Percentiles rank a stretch among this genome's conserved stretches.
phyloP scores from a whole-genome alignment of 2,797 vertebrate genomes.

The Macroramphosus scolopax region DNA sequence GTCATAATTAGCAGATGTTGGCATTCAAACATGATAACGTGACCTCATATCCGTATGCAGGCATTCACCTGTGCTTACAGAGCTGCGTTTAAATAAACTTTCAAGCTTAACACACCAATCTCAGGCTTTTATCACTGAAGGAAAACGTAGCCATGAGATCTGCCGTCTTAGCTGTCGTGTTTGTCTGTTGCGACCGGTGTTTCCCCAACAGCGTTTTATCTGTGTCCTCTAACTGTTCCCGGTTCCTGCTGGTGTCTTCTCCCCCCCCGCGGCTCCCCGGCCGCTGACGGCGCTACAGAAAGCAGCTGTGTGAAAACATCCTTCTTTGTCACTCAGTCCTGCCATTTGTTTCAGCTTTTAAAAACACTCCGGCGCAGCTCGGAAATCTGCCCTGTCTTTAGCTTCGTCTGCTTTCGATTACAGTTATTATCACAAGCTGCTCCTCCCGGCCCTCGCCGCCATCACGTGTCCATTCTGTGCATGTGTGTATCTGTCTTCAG shows the following conservation, averaged over 20 bases:
- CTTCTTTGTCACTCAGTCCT: conserved; percentile 55
- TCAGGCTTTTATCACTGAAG: too few relatives aligned
- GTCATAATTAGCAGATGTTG: too few relatives aligned
- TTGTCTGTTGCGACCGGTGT: conserved; percentile 27
- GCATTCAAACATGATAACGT: not conserved
- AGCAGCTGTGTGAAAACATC: conserved; percentile 69
- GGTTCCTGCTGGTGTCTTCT: conserved; percentile 53
- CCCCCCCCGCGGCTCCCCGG: conserved; percentile 38
- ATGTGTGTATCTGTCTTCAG: conserved; percentile 40
- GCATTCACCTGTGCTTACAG: too few relatives aligned
- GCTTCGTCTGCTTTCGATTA: conserved; percentile 72
- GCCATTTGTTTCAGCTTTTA: conserved; percentile 53
- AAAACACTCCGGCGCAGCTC: conserved; percentile 61
- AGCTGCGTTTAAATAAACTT: too few relatives aligned
- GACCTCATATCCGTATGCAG: too few relatives aligned
- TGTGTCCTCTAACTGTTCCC: conserved; percentile 40
- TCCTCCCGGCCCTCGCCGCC: conserved; percentile 50
- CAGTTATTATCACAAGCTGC: conserved; percentile 77
- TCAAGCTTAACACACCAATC: too few relatives aligned
- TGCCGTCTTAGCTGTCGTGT: conserved; percentile 18
- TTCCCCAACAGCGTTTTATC: conserved; percentile 47
- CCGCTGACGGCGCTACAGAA: conserved; percentile 58
- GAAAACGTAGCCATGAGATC: too few relatives aligned
- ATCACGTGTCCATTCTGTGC: conserved; percentile 40
- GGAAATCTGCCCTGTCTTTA: conserved; percentile 56